Base-by-base conservation (phyloP, 2,113 vertebrate species). In the Indicator indicator region DNA sequence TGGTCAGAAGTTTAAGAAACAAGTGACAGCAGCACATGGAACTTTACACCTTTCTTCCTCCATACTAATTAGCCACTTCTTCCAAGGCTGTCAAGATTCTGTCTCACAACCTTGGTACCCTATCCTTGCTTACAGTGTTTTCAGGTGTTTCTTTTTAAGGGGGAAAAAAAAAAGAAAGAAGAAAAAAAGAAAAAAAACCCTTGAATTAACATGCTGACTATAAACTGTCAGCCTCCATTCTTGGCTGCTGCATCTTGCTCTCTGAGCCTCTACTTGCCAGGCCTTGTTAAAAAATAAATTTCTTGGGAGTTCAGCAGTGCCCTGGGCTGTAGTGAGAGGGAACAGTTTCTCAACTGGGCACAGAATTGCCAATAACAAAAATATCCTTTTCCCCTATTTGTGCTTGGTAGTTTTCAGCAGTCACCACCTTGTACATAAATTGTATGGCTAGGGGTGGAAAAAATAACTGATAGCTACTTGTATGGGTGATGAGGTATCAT, bases 361-460 rank as follows among this genome's bases (percentile, higher is more conserved):
- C 36, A 80, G 58, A 92, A 88, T 44, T 79, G 16, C 28, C 28
- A 38, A 7, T 68, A 80, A 77, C 23, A 93, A 89, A 96, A 95
- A 69, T 68, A 89, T 27, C 33, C 7, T 63, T 91, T 91, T 74
- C 56, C 52, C 83, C 27, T 91, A 64, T 74, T 85, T 71, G 56
- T 0, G 3, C 14, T 72, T 88, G 44, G 42, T 32, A 65, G 40
- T 86, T 94, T 83, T 91, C 69, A 88, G 44, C 38, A 91, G 56
- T 73, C 36, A 24, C 30, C 5, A 2, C 78, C 54, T 74, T 48
- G 44, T 68, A 40, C 12, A 38, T 23, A 74, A 89, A 15, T 91
- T 83, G 38, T 28, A 16, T 76, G 20, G 24, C 44, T 90, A 56
- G 12, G 44, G 32, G 64, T 72, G 48, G 40, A 62, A 95, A 70